Evolutionary conservation across 1,140 invertebrate species (phyloP).

Genomic region (Papilio aristodemus): DNA sequence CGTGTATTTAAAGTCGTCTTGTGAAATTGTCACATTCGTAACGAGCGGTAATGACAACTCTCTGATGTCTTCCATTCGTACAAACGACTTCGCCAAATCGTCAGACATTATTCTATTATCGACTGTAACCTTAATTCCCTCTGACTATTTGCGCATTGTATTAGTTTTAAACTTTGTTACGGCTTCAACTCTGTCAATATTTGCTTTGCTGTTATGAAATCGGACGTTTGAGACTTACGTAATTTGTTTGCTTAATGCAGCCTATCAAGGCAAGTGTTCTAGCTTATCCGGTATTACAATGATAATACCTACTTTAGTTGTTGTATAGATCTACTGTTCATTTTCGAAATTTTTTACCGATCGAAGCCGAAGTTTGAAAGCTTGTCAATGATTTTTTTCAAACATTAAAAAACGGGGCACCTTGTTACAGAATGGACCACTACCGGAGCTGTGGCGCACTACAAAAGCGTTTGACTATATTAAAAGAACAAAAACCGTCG

Average conservation of each 20-base stretch:
- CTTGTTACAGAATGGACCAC: conserved; percentile 33
- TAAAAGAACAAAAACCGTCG: conserved; percentile 48
- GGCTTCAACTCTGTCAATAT: conserved; percentile 13
- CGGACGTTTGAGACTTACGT: conserved; percentile 1
- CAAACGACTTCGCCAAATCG: conserved; percentile 30
- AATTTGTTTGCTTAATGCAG: conserved; percentile 16
- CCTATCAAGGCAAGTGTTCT: neutral
- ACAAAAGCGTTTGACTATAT: conserved; percentile 43
- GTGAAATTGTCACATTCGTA: conserved; percentile 35
- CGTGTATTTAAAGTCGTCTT: conserved; percentile 38
- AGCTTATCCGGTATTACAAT: neutral
- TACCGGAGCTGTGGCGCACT: conserved; percentile 29
- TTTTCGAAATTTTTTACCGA: neutral
- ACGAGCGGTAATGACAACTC: conserved; percentile 18
- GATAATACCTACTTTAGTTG: neutral
- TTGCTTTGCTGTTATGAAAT: conserved; percentile 23
- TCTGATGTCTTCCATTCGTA: conserved; percentile 20
- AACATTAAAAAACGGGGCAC: conserved; percentile 14
- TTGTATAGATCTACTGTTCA: neutral
- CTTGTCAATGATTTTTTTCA: conserved; percentile 13
- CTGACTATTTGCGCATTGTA: conserved; percentile 26
- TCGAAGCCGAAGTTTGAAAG: conserved; percentile 1
- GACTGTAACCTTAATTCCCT: conserved; percentile 32
- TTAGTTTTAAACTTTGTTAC: conserved; percentile 21
- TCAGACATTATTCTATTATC: conserved; percentile 28